Evolutionary conservation across 30 jellyfish, hydroid and myxozoan genomes (phyloP), one percentile per base, ranked within the genome.

Genomic region (Mastigias papua): DNA sequence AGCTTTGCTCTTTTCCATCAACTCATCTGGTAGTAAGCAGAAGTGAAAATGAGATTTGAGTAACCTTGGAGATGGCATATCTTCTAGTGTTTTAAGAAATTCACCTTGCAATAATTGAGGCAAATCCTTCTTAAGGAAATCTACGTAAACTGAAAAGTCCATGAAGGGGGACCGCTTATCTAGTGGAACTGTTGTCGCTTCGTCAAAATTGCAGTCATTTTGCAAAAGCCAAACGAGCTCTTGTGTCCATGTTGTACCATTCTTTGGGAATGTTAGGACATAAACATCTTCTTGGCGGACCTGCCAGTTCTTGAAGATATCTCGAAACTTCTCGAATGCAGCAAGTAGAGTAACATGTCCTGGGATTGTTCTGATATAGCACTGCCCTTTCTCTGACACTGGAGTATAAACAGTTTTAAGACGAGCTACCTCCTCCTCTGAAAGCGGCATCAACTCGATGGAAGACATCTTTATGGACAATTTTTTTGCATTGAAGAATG

Each of bases 211-310:
- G 23, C 54, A 63, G 34, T 80, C 48, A 67, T 80, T 63, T 73
- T 32, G 82, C 13, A 80, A 29, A 51, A 65, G 46, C 90, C 90
- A 80, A 11, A 80, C 90, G 17, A 80, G 63, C 28, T 80, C 90
- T 27, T 62, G 81, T 19, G 33, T 63, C 90, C 90, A 80, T 11
- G 90, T 80, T 46, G 90, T 62, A 15, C 90, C 90, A 15, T 25
- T 80, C 69, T 64, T 80, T 15, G 82, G 90, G 22, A 33, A 80
- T 22, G 73, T 22, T 19, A 63, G 16, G 34, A 80, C 81, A 48
- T 32, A 65, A 42, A 65, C 71, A 63, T 80, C 90, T 7, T 64
- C 82, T 26, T 34, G 2, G 27, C 80, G 80, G 60, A 7, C 26
- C 2, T 26, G 28, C 80, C 80, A 69, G 58, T 69, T 69, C 27